phyloP scores from a whole-genome alignment of 2,113 vertebrate genomes.

The Cephalopterus ornatus region DNA sequence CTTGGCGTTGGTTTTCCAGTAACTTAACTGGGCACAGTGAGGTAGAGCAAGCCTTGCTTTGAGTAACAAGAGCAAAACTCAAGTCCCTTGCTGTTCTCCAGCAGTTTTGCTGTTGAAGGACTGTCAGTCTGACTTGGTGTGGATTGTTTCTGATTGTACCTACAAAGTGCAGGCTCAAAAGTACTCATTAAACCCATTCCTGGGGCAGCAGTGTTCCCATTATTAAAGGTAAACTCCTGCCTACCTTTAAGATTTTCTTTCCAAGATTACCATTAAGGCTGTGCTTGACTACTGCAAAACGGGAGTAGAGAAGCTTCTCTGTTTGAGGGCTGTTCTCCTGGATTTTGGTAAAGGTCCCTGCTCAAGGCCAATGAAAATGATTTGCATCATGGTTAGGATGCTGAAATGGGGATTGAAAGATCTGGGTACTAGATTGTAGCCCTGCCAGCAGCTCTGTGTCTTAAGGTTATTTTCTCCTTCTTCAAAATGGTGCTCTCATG shows the following conservation, averaged over 20 bases:
- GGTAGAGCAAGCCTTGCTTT: not conserved
- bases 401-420: not conserved
- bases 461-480: not conserved
- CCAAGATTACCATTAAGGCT: not conserved
- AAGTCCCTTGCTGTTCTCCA: not conserved
- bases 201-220: not conserved
- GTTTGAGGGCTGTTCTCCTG: not conserved
- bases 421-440: not conserved
- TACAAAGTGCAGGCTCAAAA: not conserved
- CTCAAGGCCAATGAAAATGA: not conserved
- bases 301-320: not conserved
- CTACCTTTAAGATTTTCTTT: not conserved
- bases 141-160: not conserved
- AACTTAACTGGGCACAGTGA: accelerated
- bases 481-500: not conserved
- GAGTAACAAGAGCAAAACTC: not conserved
- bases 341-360: not conserved
- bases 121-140: not conserved
- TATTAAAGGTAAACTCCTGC: not conserved
- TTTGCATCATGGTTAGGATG: not conserved
- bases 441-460: not conserved
- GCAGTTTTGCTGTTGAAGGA: not conserved
- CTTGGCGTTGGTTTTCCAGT: not conserved
- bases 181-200: not conserved
- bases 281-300: not conserved